Evolutionary conservation across 2,113 vertebrate genomes (phyloP).

Genomic region (Myotis yumanensis): DNA sequence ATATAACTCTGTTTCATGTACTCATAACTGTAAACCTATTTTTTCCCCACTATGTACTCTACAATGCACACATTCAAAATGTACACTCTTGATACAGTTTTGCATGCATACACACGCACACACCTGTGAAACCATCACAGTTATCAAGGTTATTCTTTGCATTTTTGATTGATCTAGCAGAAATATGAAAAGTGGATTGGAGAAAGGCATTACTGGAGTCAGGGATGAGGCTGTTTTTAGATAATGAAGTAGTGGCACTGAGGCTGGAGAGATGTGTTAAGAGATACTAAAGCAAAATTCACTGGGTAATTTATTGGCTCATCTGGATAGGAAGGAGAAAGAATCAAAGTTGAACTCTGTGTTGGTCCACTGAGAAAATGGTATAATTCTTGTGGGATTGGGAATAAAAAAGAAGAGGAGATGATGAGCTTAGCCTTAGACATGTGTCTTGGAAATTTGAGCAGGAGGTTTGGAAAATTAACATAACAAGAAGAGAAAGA

Average conservation of each 20-base stretch:
- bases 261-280: not conserved
- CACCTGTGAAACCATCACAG: not conserved
- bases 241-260: not conserved
- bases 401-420: not conserved
- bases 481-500: not conserved
- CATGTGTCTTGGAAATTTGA: not conserved
- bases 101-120: not conserved
- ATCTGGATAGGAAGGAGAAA: not conserved
- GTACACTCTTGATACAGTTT: not conserved
- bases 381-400: not conserved
- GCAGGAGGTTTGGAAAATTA: not conserved
- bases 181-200: not conserved
- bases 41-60: not conserved
- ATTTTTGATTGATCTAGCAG: not conserved
- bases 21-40: not conserved
- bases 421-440: not conserved
- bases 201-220: not conserved
- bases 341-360: not conserved
- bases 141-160: not conserved
- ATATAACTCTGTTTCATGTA: not conserved
- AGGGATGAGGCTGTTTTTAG: not conserved
- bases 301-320: not conserved
- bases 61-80: not conserved
- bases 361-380: not conserved
- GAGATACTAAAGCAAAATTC: not conserved